Base-by-base conservation (phyloP, 1,140 invertebrate genomes). In the Philotrypesis tridentata region DNA sequence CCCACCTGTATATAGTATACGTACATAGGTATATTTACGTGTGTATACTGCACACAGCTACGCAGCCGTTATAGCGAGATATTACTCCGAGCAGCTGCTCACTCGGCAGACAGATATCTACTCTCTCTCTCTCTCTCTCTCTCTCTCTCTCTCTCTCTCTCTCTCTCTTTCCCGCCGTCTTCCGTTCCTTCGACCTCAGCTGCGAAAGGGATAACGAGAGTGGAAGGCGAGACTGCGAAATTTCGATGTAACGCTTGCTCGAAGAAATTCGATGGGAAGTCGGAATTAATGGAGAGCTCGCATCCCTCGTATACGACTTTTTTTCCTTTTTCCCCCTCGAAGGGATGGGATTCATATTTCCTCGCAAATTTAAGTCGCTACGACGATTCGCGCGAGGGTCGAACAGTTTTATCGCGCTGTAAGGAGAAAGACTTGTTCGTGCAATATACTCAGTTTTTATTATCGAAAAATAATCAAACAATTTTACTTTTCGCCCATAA, bases 261-360 rank as follows among this genome's bases (percentile, higher is more conserved):
- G 43, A 63, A 63, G 73, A 75, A 61, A 63, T 55, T 31, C 55
- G 21, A 75, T 27, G 73, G 5, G 43, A 29, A 73, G 7, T 21
- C 40, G 71, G 48, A 73, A 73, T 73, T 73, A 60, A 55, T 73
- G 40, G 71, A 7, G 14, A 11, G 23, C 7, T 73, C 9, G 6
- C 17, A 8, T 55, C 25, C 7, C 27, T 5, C 25, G 11, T 72
- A 27, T 60, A 60, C n/a, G 29, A 55, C 23, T 14, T 60, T 40
- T 21, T 43, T 43, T 43, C 25, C 23, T 31, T 72, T 31, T n/a
- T 11, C 29, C 67, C 17, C 67, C 48, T 55, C 48, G 17, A 17
- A 55, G 48, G 48, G 48, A 55, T n/a, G 48, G n/a, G n/a, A 5
- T 37, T 37, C 9, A 37, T 37, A 5, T 9, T 37, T 37, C 33